Evolutionary conservation across 1,140 invertebrate species (phyloP), one percentile per base, ranked within the genome.

Genomic region (Papilio xuthus): DNA sequence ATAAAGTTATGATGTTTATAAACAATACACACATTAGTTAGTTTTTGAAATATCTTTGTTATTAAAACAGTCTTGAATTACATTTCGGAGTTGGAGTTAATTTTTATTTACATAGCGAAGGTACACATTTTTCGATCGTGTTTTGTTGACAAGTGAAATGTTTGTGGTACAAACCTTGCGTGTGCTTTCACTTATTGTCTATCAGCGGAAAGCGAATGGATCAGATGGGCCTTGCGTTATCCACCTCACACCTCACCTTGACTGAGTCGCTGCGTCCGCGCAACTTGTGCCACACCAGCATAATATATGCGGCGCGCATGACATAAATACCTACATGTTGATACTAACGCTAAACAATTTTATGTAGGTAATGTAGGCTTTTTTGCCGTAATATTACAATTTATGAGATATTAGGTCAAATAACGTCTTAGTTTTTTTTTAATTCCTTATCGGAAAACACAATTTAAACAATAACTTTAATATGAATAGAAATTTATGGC

Each of bases 151-250:
- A 80, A 78, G 50, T 75, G 71, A 79, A 63, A 70, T 70, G 47
- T 50, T 63, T 20, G 32, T 56, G 50, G 15, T 60, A 13, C 53
- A 44, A 63, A 76, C 56, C n/a, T 76, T 76, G 63, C 53, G 74
- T 37, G 32, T 63, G 74, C 90, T 92, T 92, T 92, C 89, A 88
- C 89, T 90, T 83, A 83, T 81, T 84, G 83, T 85, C 83, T 83
- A 87, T 88, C 81, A 82, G 56, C 81, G 78, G 86, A 86, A 89
- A 76, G 74, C 74, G 91, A 92, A 90, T 78, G 90, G 87, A 87
- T 88, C 82, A 86, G 84, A 84, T 85, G 86, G 87, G 90, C 91
- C 91, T 92, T 92, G 90, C 78, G 81, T 81, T 89, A 87, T 83
- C 82, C 84, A 80, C 77, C 82, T 89, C 78, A 85, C 84, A 79